Conservation (phyloP, 2,113 vertebrate genomes). For the Pithys albifrons region DNA sequence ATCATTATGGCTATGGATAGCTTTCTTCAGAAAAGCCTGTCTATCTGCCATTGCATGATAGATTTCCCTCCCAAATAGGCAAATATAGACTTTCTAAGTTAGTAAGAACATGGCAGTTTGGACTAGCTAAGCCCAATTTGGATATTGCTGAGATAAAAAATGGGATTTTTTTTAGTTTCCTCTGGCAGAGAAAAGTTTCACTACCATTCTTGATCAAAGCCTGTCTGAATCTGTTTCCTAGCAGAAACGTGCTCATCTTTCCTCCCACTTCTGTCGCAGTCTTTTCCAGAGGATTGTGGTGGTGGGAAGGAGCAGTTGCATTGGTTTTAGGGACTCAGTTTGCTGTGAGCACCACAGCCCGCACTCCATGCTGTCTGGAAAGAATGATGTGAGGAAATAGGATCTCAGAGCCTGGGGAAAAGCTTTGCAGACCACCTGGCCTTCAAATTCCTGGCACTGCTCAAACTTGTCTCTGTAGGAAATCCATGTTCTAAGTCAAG, state of each 20-base stretch:
- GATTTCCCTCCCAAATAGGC: neutral
- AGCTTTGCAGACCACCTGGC: conserved; percentile 58
- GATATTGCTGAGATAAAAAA: neutral
- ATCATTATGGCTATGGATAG: neutral
- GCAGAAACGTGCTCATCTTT: conserved; percentile 52
- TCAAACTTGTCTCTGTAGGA: conserved; percentile 55
- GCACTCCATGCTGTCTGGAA: conserved; percentile 9
- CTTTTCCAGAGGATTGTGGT: conserved; percentile 12
- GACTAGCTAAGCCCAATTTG: conserved; percentile 39
- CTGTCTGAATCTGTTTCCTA: conserved; percentile 5
- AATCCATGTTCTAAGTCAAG: conserved; percentile 62
- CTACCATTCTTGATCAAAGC: conserved; percentile 29
- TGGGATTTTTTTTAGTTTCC: conserved; percentile 11
- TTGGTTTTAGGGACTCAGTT: conserved; percentile 10
- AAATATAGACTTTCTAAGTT: conserved; percentile 10
- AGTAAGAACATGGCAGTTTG: neutral
- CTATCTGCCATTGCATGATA: neutral
- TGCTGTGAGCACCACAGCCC: conserved; percentile 10
- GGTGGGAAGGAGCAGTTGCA: conserved; percentile 17
- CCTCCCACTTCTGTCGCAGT: conserved; percentile 7
- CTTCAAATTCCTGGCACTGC: conserved; percentile 49
- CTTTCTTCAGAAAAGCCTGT: neutral
- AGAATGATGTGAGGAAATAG: conserved; percentile 30
- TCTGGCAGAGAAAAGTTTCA: conserved; percentile 36
- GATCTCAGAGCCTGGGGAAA: conserved; percentile 39